Evolutionary conservation across 2,797 vertebrate species (phyloP), one percentile per base, ranked within the genome.

Genomic region (Phataginus tricuspis): DNA sequence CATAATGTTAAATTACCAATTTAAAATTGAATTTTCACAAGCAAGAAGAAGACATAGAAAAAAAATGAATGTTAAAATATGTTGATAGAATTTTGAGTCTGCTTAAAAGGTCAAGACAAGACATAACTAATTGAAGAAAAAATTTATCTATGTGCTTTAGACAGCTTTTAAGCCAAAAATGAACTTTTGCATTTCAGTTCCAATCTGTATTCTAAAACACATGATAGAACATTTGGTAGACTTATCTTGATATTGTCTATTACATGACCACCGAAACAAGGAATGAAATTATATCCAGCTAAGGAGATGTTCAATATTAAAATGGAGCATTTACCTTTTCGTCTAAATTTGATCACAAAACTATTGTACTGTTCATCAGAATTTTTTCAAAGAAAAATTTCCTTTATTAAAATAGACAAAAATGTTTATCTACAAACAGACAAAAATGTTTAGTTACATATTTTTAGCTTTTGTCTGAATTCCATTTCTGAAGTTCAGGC

Each of bases 21-120:
- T 94, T 90, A 91, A 96, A 96, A n/a, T 72, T 85, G 27, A 93
- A 91, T 91, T 94, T 96, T 93, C 8, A 90, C 83, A 92, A 78
- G 12, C 8, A 87, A 93, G 29, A 80, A 90, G 8, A 84, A 19
- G 42, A 80, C 82, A 77, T 49, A n/a, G 25, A 66, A 90, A 94
- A 93, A 95, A 57, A 55, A 66, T 83, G 39, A 77, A n/a, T 3
- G 9, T 86, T 89, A 91, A 97, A 92, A 90, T 84, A 91, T 27
- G 12, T 7, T n/a, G 80, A 69, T 90, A 10, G 45, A 69, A 82
- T 78, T 93, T 82, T 82, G 16, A 94, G 11, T 72, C 61, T 82
- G 1, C 91, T 85, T 71, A 55, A 82, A 95, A 87, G 61, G n/a
- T 93, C 51, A 95, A 90, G 15, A 89, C 1, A 92, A 91, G 79